phyloP scores from a whole-genome alignment of 2,888 invertebrate species.

The Oscheius sp. region DNA sequence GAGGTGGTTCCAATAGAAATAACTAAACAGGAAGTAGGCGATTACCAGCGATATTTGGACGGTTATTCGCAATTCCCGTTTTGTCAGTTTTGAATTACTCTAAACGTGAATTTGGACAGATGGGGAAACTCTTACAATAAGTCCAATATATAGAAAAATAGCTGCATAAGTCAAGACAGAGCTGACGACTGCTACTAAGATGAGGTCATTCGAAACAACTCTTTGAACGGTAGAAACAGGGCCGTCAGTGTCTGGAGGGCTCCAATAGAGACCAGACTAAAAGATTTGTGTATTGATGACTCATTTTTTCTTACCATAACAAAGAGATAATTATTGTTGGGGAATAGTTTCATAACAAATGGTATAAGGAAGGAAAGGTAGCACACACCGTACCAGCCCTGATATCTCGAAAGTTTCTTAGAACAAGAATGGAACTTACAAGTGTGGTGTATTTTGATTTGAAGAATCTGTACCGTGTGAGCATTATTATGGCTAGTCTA shows the following conservation, averaged over 20 bases:
- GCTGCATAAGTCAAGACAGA: slow-evolving; percentile 24
- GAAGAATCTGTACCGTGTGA: background rate
- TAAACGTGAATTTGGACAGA: background rate
- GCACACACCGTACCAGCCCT: slow-evolving; percentile 16
- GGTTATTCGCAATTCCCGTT: slow-evolving; percentile 28
- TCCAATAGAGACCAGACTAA: slow-evolving; percentile 19
- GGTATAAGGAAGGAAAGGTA: slow-evolving; percentile 20
- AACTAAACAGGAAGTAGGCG: slow-evolving; percentile 24
- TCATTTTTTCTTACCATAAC: background rate
- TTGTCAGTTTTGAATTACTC: slow-evolving; percentile 27
- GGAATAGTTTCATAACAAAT: slow-evolving; percentile 27
- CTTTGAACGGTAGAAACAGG: background rate
- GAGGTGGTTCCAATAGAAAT: slow-evolving; percentile 30
- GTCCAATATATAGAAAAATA: slow-evolving; percentile 27
- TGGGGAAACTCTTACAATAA: slow-evolving; percentile 1
- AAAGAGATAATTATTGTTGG: slow-evolving; percentile 29
- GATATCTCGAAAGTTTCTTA: background rate
- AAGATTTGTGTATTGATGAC: background rate
- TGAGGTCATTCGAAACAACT: slow-evolving; percentile 1
- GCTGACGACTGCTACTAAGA: slow-evolving; percentile 4
- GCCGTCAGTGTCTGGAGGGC: slow-evolving; percentile 6
- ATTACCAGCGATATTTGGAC: slow-evolving; percentile 28
- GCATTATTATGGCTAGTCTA: slow-evolving; percentile 17
- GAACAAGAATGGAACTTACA: background rate
- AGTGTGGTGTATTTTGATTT: background rate